phyloP scores from a whole-genome alignment of 2,797 vertebrate genomes.

The Miichthys miiuy region DNA sequence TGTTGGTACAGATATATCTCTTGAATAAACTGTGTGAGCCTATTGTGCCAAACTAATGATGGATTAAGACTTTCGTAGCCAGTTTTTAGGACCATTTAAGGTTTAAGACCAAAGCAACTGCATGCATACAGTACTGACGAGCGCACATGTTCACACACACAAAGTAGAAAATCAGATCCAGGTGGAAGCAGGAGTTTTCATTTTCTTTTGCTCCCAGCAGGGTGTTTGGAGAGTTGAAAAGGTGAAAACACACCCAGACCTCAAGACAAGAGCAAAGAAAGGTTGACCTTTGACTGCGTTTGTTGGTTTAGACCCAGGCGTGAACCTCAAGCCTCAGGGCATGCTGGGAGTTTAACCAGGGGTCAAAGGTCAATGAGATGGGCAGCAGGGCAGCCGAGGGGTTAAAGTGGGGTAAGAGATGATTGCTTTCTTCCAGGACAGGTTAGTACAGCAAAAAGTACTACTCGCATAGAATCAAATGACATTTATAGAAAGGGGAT shows the following conservation, averaged over 20 bases:
- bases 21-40: neutral
- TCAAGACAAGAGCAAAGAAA: conserved; percentile 54
- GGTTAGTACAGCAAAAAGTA: too few species aligned
- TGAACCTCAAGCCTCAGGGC: conserved; percentile 67
- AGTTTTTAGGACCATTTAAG: too few species aligned
- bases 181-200: conserved; percentile 33
- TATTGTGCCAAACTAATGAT: neutral
- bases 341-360: conserved; percentile 73
- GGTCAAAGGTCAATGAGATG: conserved; percentile 65
- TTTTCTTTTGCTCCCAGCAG: conserved; percentile 46
- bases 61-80: too few species aligned
- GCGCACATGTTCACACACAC: conserved; percentile 25
- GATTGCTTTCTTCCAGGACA: neutral
- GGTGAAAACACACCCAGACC: conserved; percentile 43
- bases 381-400: conserved; percentile 29
- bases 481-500: too few species aligned
- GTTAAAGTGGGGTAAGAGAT: conserved; percentile 43
- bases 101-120: too few species aligned
- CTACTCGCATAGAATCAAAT: too few species aligned
- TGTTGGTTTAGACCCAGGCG: conserved; percentile 71
- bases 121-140: neutral
- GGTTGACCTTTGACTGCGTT: conserved; percentile 68
- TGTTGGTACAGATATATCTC: neutral
- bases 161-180: conserved; percentile 59
- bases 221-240: conserved; percentile 36